Percentiles rank a stretch among this genome's conserved stretches.
phyloP scores from a whole-genome alignment of 2,797 vertebrate species.

The Monodelphis domestica region DNA sequence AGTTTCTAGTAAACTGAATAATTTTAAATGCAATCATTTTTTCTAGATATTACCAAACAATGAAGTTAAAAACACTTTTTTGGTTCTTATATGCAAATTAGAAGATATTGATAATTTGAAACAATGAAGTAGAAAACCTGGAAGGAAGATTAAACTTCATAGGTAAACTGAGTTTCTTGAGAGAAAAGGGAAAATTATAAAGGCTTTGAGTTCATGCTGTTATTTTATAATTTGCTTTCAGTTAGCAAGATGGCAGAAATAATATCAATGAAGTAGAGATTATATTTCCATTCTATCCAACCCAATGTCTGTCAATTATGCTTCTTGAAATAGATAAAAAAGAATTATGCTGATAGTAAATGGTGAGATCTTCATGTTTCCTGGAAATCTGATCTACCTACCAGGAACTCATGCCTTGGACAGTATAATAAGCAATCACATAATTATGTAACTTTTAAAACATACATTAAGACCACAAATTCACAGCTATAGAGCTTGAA shows the following conservation, averaged over 20 bases:
- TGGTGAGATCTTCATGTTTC: not conserved
- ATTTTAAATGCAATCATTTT: not conserved
- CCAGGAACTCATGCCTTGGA: not conserved
- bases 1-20: not conserved
- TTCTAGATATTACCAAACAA: not conserved
- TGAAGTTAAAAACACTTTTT: not conserved
- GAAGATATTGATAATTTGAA: not conserved
- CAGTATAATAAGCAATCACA: not conserved
- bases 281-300: not conserved
- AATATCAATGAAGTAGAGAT: not conserved
- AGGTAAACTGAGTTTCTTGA: not conserved
- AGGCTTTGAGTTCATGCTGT: not conserved
- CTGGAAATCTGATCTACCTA: slow-evolving; percentile 5
- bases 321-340: not conserved
- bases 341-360: not conserved
- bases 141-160: not conserved
- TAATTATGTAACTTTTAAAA: not conserved
- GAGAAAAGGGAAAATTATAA: not conserved
- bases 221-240: not conserved
- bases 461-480: not conserved
- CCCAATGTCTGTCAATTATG: slow-evolving; percentile 8
- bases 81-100: not conserved
- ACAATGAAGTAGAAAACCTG: slow-evolving; percentile 22
- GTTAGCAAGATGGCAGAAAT: not conserved
- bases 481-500: not conserved